Evolutionary conservation across 2,113 vertebrate species (phyloP).

Genomic region (Recurvirostra avosetta): DNA sequence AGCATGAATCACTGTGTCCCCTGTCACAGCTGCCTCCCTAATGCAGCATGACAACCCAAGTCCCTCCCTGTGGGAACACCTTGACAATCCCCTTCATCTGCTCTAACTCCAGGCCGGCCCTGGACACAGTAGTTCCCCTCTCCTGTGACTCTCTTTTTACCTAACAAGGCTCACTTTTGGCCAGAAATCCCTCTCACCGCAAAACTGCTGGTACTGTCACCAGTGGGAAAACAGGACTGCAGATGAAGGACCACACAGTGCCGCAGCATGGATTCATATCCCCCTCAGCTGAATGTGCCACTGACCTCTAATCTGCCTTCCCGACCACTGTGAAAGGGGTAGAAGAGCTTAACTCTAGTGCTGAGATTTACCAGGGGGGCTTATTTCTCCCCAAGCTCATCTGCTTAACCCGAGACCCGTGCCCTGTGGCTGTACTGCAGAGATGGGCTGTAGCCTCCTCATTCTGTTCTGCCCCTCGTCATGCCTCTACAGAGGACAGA

Average conservation of each 20-base stretch:
- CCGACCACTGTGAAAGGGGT: fast-evolving
- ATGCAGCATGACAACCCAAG: neutral
- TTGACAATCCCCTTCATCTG: neutral
- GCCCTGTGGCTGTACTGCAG: neutral
- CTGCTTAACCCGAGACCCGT: neutral
- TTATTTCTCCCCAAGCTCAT: neutral
- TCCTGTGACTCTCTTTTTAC: neutral
- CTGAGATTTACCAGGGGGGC: neutral
- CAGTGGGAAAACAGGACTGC: neutral
- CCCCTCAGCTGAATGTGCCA: neutral
- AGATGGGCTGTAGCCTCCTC: neutral
- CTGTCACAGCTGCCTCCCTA: neutral
- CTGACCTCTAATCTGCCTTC: neutral
- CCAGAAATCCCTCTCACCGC: neutral
- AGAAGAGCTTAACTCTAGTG: neutral
- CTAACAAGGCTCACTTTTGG: neutral
- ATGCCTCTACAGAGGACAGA: neutral
- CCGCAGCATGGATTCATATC: fast-evolving
- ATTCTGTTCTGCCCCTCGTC: fast-evolving
- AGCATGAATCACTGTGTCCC: neutral
- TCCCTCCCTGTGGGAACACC: neutral
- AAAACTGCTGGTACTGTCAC: neutral
- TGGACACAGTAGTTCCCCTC: neutral
- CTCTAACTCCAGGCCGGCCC: neutral
- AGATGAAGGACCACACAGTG: neutral